Conservation (phyloP, 2,797 vertebrate genomes). For the Tarsius wallacei region DNA sequence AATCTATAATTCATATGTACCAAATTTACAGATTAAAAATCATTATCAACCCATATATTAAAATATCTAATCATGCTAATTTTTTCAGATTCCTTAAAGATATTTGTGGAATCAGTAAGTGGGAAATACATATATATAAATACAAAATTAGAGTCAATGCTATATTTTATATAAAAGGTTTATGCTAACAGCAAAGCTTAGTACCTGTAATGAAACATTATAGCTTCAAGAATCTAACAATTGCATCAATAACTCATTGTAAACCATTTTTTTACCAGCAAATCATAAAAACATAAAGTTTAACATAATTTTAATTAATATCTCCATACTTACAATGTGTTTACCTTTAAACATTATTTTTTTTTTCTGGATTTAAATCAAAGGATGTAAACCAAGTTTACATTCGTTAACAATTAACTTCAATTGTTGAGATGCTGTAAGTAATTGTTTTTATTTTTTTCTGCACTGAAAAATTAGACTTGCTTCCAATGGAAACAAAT, state of each 20-base stretch:
- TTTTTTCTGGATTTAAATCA: not conserved
- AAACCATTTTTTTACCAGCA: not conserved
- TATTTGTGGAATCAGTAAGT: conserved; percentile 57
- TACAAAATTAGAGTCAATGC: conserved; percentile 62
- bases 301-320: not conserved
- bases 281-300: not conserved
- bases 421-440: not conserved
- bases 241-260: not conserved
- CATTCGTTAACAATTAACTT: not conserved
- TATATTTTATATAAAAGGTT: not conserved
- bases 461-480: not conserved
- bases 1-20: not conserved
- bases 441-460: not conserved
- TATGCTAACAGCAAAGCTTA: conserved; percentile 52
- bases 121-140: not conserved
- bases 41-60: conserved; percentile 20
- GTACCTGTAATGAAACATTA: not conserved
- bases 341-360: not conserved
- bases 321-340: not conserved
- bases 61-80: conserved; percentile 51
- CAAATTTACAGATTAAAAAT: conserved; percentile 13
- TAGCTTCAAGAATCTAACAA: not conserved
- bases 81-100: conserved; percentile 55
- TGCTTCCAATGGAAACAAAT: conserved; percentile 63
- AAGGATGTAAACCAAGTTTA: not conserved